Evolutionary conservation across 2,797 vertebrate genomes (phyloP).

Genomic region (Nyctibius grandis): DNA sequence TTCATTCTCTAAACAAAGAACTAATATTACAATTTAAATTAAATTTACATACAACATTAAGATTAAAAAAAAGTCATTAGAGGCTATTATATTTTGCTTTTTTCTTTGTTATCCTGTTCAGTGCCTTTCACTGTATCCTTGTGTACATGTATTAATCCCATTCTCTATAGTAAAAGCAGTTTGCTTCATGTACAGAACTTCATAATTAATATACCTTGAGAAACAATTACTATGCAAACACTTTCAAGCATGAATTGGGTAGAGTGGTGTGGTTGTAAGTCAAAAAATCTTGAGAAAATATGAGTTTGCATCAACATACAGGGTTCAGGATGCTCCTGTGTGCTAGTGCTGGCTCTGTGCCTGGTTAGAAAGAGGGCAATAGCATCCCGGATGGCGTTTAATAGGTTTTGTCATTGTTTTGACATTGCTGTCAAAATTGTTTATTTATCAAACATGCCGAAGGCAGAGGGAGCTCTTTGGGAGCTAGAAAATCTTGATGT

Average conservation of each 20-base stretch:
- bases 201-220: accelerated
- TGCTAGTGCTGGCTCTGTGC: neutral
- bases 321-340: neutral
- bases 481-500: neutral
- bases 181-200: accelerated
- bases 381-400: neutral
- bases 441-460: neutral
- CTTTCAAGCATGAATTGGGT: accelerated
- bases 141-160: neutral
- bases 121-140: neutral
- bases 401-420: neutral
- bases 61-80: neutral
- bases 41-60: neutral
- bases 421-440: neutral
- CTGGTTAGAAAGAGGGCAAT: neutral
- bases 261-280: accelerated
- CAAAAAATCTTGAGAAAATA: neutral
- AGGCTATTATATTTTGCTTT: neutral
- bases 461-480: neutral
- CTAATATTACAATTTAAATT: neutral
- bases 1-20: neutral
- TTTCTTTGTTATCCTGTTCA: neutral
- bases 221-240: accelerated
- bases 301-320: accelerated
- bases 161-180: neutral